phyloP scores from a whole-genome alignment of 1,140 invertebrate species.

The Leptopilina clavipes region DNA sequence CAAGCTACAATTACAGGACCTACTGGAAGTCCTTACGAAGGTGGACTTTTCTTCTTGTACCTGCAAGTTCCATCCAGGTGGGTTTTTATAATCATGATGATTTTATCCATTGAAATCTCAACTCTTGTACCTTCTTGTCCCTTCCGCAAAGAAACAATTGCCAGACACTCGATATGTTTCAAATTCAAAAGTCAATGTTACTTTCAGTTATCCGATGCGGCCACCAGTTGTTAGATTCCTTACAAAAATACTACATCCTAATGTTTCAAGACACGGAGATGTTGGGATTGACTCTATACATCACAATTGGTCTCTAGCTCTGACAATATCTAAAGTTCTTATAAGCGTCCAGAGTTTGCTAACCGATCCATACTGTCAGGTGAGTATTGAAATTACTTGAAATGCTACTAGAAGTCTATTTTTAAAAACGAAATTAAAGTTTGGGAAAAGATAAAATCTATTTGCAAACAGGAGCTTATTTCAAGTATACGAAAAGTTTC shows the following conservation, averaged over 20 bases:
- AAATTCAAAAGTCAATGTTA: slow-evolving; percentile 13
- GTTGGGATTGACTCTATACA: slow-evolving; percentile 96
- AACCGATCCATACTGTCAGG: slow-evolving; percentile 92
- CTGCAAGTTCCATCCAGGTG: slow-evolving; percentile 88
- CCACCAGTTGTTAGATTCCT: slow-evolving; percentile 92
- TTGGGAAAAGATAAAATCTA: too few relatives aligned
- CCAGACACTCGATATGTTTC: too few relatives aligned
- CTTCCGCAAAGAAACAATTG: too few relatives aligned
- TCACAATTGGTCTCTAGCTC: slow-evolving; percentile 95
- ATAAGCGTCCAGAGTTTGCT: slow-evolving; percentile 93
- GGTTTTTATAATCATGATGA: too few relatives aligned
- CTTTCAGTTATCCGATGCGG: slow-evolving; percentile 89
- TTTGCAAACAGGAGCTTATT: too few relatives aligned
- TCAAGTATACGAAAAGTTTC: too few relatives aligned
- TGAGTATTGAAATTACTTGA: slow-evolving; percentile 61
- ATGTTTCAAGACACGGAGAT: slow-evolving; percentile 96
- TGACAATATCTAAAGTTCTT: slow-evolving; percentile 93
- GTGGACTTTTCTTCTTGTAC: slow-evolving; percentile 95
- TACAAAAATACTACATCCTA: slow-evolving; percentile 95
- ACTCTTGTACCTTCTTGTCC: too few relatives aligned
- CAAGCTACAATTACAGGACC: slow-evolving; percentile 93
- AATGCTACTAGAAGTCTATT: too few relatives aligned
- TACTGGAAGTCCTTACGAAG: slow-evolving; percentile 92
- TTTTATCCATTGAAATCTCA: too few relatives aligned
- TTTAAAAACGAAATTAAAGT: too few relatives aligned